phyloP scores from a whole-genome alignment of 2,113 vertebrate species.

The Labeo rohita region DNA sequence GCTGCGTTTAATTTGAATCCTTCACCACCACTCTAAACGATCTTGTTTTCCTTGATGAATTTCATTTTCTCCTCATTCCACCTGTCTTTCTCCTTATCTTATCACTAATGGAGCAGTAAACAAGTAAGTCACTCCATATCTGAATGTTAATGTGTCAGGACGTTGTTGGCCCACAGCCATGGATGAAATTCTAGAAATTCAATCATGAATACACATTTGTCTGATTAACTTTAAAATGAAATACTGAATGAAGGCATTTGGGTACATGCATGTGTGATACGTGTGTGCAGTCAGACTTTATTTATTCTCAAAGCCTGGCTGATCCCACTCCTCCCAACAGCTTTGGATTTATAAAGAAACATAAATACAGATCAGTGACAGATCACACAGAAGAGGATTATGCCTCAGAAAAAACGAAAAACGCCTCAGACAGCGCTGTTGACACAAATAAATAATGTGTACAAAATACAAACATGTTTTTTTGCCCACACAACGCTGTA shows the following conservation, averaged over 20 bases:
- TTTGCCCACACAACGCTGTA: background rate
- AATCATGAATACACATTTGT: background rate
- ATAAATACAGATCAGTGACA: slow-evolving; percentile 23
- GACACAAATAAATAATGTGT: background rate
- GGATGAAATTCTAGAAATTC: background rate
- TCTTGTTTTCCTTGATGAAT: slow-evolving; percentile 10
- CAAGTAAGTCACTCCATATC: background rate
- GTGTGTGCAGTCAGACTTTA: background rate
- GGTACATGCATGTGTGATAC: background rate
- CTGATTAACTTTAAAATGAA: background rate
- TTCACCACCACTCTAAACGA: background rate
- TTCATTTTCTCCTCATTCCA: slow-evolving; percentile 24
- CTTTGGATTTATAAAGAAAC: slow-evolving; percentile 12
- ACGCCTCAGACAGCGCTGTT: background rate
- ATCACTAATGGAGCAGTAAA: slow-evolving; percentile 6
- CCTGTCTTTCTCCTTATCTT: slow-evolving; percentile 16
- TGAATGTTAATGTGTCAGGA: slow-evolving; percentile 17
- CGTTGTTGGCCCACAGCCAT: background rate
- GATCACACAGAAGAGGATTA: slow-evolving; percentile 1
- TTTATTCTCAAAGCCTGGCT: background rate
- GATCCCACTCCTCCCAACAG: background rate
- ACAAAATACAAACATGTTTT: background rate
- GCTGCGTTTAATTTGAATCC: background rate
- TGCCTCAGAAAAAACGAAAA: background rate
- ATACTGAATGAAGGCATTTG: background rate